phyloP scores from a whole-genome alignment of 2,797 vertebrate species.

The Poeciliopsis paucimaculata region DNA sequence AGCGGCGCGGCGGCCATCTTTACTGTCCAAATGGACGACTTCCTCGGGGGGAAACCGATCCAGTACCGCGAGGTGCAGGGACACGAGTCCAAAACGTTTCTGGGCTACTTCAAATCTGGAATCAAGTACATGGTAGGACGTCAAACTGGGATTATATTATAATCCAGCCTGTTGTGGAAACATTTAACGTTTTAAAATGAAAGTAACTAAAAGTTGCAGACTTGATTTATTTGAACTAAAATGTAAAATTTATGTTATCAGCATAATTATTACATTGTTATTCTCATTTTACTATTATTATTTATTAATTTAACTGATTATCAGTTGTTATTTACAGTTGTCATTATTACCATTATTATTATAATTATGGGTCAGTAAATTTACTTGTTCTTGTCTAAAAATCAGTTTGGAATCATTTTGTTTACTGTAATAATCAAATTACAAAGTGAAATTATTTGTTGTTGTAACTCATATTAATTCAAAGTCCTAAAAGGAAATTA shows the following conservation, averaged over 20 bases:
- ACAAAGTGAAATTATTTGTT: too few relatives aligned
- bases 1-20: constrained; percentile 96
- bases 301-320: too few relatives aligned
- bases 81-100: constrained; percentile 89
- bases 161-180: background rate
- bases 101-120: constrained; percentile 96
- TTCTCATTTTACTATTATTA: too few relatives aligned
- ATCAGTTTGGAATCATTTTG: too few relatives aligned
- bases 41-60: constrained; percentile 90
- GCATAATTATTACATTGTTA: too few relatives aligned
- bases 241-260: background rate
- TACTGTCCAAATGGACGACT: constrained; percentile 95
- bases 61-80: constrained; percentile 96
- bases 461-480: too few relatives aligned
- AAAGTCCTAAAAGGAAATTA: too few relatives aligned
- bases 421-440: too few relatives aligned
- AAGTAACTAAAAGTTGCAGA: background rate
- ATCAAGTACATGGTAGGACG: constrained; percentile 93
- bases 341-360: too few relatives aligned
- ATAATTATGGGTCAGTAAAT: too few relatives aligned
- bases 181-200: background rate
- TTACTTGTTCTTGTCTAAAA: too few relatives aligned
- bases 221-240: constrained; percentile 1
- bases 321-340: too few relatives aligned
- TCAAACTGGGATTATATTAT: background rate